Conservation (phyloP, 53 echinoderm and acorn worm genomes). For the Temnopleurus reevesii region DNA sequence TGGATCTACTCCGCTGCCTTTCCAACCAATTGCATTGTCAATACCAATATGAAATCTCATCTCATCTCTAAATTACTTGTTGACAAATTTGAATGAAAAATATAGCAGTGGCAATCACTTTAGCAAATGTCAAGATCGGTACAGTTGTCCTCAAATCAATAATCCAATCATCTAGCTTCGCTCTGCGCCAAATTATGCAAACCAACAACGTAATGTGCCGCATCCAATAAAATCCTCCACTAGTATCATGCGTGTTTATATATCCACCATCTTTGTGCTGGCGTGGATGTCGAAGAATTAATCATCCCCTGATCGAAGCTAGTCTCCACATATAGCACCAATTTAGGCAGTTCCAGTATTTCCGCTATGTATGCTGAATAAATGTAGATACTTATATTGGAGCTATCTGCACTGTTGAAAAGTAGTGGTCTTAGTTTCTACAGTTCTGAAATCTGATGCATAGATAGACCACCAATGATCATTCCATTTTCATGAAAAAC, state of each 20-base stretch:
- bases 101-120: conserved; percentile 5
- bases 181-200: conserved; percentile 13
- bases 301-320: conserved; percentile 25
- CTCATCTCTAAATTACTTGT: not conserved
- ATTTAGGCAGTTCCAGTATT: too few species aligned
- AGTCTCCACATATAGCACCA: too few species aligned
- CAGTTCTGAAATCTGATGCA: too few species aligned
- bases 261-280: not conserved
- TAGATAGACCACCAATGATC: too few species aligned
- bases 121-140: not conserved
- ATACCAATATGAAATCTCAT: not conserved
- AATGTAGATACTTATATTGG: too few species aligned
- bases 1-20: too few species aligned
- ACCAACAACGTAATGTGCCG: not conserved
- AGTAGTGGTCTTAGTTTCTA: too few species aligned
- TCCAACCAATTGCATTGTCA: not conserved
- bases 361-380: too few species aligned
- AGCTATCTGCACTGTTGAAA: too few species aligned
- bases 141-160: not conserved
- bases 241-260: not conserved
- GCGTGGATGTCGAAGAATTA: not conserved
- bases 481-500: too few species aligned
- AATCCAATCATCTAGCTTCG: conserved; percentile 9
- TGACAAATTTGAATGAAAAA: conserved; percentile 27
- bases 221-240: conserved; percentile 2